Percentiles rank a stretch among this genome's conserved stretches.
Evolutionary conservation across 2,113 vertebrate species (phyloP).

Genomic region (Grallaria varia): DNA sequence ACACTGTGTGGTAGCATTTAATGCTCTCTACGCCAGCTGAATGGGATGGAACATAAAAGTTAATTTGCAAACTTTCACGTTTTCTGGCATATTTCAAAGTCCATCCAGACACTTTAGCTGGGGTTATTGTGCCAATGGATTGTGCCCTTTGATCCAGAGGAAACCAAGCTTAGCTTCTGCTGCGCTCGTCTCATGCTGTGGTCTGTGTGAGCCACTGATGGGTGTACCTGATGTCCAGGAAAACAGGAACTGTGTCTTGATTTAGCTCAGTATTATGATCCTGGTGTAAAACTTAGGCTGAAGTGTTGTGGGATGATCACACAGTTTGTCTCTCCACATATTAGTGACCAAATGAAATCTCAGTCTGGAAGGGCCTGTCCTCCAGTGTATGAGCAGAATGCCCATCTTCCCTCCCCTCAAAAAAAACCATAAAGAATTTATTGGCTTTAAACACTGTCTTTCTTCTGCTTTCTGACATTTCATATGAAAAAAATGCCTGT

Average conservation of each 20-base stretch:
- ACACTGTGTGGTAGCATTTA: neutral
- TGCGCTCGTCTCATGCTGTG: rapidly evolving
- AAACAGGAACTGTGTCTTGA: neutral
- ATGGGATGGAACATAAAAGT: slow-evolving; percentile 35
- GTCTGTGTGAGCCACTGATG: neutral
- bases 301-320: neutral
- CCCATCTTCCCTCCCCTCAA: neutral
- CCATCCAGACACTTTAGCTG: slow-evolving; percentile 53
- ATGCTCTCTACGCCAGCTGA: neutral
- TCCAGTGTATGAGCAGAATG: neutral
- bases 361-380: neutral
- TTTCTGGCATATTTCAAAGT: slow-evolving; percentile 67
- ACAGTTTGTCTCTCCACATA: neutral
- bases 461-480: neutral
- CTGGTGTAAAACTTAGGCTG: neutral
- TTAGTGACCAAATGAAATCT: neutral
- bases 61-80: slow-evolving; percentile 64
- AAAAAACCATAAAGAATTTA: neutral
- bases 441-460: neutral
- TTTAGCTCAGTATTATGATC: neutral
- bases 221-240: neutral
- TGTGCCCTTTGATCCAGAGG: slow-evolving; percentile 35
- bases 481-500: neutral
- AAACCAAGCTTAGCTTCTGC: slow-evolving; percentile 22
- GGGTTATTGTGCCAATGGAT: slow-evolving; percentile 43